A percentile compares a stretch with the other conserved stretches of the same genome.
Conservation (phyloP, 2,797 vertebrate species). For the Hoplostethus mediterraneus region DNA sequence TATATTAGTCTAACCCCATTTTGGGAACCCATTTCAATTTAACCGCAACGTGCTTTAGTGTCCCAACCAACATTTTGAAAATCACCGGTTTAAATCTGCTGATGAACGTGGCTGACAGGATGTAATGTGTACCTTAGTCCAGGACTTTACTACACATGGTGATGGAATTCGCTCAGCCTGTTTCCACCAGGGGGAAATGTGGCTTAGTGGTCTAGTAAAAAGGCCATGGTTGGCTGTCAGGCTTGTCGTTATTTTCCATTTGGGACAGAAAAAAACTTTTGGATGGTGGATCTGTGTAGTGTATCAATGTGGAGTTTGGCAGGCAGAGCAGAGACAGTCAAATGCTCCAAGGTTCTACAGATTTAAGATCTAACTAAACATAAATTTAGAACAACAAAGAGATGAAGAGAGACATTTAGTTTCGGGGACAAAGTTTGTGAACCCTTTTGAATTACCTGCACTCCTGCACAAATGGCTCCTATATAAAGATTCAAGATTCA, state of each 20-base stretch:
- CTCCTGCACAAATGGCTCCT: too few relatives aligned
- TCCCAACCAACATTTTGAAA: too few relatives aligned
- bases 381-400: neutral
- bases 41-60: too few relatives aligned
- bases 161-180: neutral
- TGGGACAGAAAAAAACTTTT: neutral
- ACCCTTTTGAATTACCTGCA: too few relatives aligned
- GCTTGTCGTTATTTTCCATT: neutral
- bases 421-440: too few relatives aligned
- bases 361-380: neutral
- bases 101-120: neutral
- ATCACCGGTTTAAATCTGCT: neutral
- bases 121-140: neutral
- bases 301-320: neutral
- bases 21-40: too few relatives aligned
- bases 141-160: conserved; percentile 1
- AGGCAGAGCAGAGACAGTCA: neutral
- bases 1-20: too few relatives aligned
- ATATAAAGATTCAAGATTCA: too few relatives aligned
- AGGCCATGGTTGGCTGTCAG: neutral
- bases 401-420: neutral
- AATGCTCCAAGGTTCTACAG: neutral
- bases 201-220: neutral
- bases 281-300: neutral
- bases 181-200: neutral